Percentiles rank a stretch among this genome's conserved stretches.
Evolutionary conservation across 2,113 vertebrate genomes (phyloP).

Genomic region (Turnix velox): DNA sequence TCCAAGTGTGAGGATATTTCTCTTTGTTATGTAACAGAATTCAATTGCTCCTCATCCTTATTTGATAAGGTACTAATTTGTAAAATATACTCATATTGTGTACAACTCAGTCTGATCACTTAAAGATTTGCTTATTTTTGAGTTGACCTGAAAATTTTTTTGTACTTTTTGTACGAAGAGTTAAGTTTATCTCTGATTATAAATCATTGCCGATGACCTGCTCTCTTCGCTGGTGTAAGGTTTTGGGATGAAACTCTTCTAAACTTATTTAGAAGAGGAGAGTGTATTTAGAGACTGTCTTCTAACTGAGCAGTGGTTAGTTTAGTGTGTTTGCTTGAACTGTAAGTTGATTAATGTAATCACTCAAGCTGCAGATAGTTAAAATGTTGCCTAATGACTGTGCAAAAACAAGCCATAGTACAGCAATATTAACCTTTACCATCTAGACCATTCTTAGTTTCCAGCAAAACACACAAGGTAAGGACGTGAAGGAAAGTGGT

Average conservation of each 20-base stretch:
- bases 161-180: no score
- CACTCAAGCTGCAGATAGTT: slow-evolving; percentile 20
- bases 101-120: neutral
- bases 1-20: neutral
- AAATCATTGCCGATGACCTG: neutral
- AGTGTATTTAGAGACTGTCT: neutral
- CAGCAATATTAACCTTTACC: neutral
- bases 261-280: neutral
- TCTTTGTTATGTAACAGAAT: neutral
- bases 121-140: neutral
- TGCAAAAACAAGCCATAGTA: neutral
- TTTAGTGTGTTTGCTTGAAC: neutral
- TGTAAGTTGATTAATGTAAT: slow-evolving; percentile 31
- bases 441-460: neutral
- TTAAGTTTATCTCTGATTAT: neutral
- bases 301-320: neutral
- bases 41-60: neutral
- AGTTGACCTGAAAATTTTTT: neutral
- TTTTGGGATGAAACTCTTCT: neutral
- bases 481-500: neutral
- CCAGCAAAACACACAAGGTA: neutral
- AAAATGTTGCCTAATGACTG: neutral
- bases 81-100: neutral
- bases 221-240: neutral
- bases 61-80: neutral